These are phyloP conservation scores for Pollenia amentaria DNA, from an alignment of 2,888 invertebrate species.

Conservation along the genomic window DNA sequence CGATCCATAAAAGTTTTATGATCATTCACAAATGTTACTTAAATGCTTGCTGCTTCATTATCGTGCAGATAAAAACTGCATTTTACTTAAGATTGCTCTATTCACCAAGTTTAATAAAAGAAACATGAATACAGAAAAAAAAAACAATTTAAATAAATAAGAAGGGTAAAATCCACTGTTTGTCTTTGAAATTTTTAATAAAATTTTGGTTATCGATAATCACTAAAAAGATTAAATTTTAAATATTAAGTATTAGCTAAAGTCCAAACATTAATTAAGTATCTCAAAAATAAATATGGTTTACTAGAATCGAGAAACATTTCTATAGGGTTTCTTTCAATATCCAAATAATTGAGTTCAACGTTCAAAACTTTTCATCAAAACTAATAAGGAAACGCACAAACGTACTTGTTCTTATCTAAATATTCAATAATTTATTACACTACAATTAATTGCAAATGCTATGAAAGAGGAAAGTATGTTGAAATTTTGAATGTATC, in stretches of 20 bases:
- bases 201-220: constrained; percentile 23
- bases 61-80: constrained; percentile 19
- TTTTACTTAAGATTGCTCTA: constrained; percentile 28
- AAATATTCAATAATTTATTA: constrained; percentile 1
- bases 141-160: constrained; percentile 71
- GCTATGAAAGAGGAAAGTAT: background rate
- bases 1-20: too few relatives aligned
- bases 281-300: constrained; percentile 32
- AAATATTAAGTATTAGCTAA: constrained; percentile 52
- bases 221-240: constrained; percentile 37
- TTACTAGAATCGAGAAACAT: constrained; percentile 34
- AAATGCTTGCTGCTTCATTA: too few relatives aligned
- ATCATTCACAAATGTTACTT: too few relatives aligned
- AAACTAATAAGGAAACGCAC: constrained; percentile 25
- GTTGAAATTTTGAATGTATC: background rate
- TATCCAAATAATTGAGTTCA: constrained; percentile 17
- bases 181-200: constrained; percentile 80
- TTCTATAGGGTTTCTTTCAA: background rate
- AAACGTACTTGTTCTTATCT: constrained; percentile 24
- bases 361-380: constrained; percentile 32
- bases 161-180: constrained; percentile 85
- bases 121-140: constrained; percentile 42
- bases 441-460: constrained; percentile 14
- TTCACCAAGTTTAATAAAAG: constrained; percentile 27
- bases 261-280: constrained; percentile 50